Conservation (phyloP, 1,140 invertebrate species). For the Bombus difficillimus region DNA sequence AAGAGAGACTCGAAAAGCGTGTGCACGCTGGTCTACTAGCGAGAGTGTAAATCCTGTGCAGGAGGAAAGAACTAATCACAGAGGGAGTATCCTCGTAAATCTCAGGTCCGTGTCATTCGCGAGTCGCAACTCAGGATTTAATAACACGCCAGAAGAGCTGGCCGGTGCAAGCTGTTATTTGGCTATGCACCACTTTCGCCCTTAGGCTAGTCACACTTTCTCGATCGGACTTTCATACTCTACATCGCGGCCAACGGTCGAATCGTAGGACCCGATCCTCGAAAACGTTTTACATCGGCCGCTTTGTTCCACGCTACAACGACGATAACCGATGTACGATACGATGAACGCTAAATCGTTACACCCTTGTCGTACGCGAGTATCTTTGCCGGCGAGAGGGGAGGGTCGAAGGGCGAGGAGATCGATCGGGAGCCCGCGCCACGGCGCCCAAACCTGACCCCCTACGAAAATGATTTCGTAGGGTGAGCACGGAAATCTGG, state of each 20-base stretch:
- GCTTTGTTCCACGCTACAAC: neutral
- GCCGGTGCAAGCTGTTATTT: conserved; percentile 77
- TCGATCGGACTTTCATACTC: neutral
- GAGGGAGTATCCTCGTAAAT: conserved; percentile 74
- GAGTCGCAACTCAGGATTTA: conserved; percentile 78
- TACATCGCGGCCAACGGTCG: too few relatives aligned
- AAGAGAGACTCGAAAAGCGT: neutral
- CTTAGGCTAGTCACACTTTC: conserved; percentile 59
- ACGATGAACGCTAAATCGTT: neutral
- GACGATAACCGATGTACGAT: neutral
- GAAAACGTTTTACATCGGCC: neutral
- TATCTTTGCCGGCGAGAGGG: neutral
- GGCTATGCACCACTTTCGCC: conserved; percentile 64
- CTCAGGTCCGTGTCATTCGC: conserved; percentile 75
- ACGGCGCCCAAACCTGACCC: conserved; percentile 29
- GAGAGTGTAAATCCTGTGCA: conserved; percentile 61
- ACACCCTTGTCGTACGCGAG: neutral
- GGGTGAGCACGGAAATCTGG: conserved; percentile 62
- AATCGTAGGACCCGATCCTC: too few relatives aligned
- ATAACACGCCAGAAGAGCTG: conserved; percentile 73
- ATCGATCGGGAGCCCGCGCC: conserved; percentile 28
- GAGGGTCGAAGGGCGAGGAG: conserved; percentile 2
- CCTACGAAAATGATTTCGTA: conserved; percentile 58
- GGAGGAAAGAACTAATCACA: conserved; percentile 76
- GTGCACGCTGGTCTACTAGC: conserved; percentile 6